Evolutionary conservation across 2,113 vertebrate species (phyloP).

Genomic region (Fregata magnificens): DNA sequence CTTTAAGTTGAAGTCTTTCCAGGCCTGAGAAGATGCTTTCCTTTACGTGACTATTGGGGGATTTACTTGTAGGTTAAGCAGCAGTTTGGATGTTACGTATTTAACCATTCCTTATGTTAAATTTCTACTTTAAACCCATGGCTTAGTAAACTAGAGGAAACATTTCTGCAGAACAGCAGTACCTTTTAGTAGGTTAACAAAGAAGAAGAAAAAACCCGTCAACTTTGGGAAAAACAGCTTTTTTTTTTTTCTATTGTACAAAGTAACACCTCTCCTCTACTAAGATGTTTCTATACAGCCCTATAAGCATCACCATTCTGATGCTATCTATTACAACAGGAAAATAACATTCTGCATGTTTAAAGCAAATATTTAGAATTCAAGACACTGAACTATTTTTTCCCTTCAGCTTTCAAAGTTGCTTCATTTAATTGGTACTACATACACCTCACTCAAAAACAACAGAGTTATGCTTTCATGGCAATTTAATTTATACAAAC

Average conservation of each 20-base stretch:
- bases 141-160: background rate
- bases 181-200: background rate
- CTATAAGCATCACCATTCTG: background rate
- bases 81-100: rapidly evolving
- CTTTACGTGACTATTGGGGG: background rate
- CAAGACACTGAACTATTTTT: background rate
- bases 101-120: background rate
- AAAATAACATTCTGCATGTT: background rate
- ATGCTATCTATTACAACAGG: background rate
- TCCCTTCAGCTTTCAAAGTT: background rate
- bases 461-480: background rate
- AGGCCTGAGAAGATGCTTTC: background rate
- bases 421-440: background rate
- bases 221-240: background rate
- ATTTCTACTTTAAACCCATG: background rate
- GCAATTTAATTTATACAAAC: background rate
- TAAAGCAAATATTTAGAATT: background rate
- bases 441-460: background rate
- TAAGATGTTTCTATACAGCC: background rate
- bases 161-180: background rate
- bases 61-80: background rate
- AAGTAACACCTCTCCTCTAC: background rate
- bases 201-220: background rate
- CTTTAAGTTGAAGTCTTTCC: background rate
- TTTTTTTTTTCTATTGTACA: background rate